Percentiles rank a stretch among this genome's conserved stretches.
These are phyloP conservation scores for Rousettus madagascariensis DNA, from an alignment of 2,797 vertebrate species.

Conservation along the genomic window DNA sequence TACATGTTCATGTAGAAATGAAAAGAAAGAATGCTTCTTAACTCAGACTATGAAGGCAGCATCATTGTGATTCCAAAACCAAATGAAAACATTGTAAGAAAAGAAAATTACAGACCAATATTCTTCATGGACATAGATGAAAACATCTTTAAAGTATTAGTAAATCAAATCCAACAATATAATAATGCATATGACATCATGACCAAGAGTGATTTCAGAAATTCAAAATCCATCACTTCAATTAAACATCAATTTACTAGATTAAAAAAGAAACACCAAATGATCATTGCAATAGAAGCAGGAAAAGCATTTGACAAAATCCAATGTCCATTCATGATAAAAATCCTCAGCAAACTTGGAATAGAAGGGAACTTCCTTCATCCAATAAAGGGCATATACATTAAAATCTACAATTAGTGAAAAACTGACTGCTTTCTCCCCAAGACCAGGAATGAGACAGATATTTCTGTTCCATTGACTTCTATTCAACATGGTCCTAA, in stretches of 20 bases:
- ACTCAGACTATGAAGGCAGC: neutral
- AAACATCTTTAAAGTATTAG: neutral
- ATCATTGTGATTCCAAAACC: neutral
- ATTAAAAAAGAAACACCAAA: slow-evolving; percentile 15
- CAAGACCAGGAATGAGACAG: neutral
- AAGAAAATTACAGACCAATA: slow-evolving; percentile 3
- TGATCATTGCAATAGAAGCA: neutral
- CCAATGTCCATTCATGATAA: neutral
- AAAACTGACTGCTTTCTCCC: neutral
- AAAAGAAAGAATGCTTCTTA: neutral
- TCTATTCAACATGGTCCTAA: neutral
- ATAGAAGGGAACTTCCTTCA: neutral
- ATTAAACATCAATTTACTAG: neutral
- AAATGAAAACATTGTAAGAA: neutral
- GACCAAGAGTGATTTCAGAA: neutral
- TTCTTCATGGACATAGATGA: neutral
- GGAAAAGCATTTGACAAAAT: neutral
- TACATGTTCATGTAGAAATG: neutral
- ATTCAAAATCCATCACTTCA: neutral
- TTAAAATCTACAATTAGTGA: neutral
- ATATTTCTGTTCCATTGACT: neutral
- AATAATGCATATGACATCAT: neutral
- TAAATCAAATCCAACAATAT: neutral
- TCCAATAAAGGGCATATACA: neutral
- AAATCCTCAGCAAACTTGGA: neutral